Evolutionary conservation across 1,140 invertebrate genomes (phyloP), one percentile per base, ranked within the genome.

Genomic region (Bilobella aurantiaca): DNA sequence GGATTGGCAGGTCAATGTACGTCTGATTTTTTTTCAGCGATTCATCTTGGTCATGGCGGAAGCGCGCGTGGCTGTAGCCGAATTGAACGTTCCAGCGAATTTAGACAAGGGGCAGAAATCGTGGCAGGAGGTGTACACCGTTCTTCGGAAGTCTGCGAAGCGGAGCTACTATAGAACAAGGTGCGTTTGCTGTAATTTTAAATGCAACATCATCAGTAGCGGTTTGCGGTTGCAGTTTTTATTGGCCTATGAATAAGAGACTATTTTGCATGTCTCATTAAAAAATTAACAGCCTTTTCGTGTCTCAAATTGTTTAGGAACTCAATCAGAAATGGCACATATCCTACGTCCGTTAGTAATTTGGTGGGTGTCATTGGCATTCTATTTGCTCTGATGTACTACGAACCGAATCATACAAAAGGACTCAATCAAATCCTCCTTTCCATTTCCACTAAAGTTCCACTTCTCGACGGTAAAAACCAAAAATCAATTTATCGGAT

Each of bases 291-390:
- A 30, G 30, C 25, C 29, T 49, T 46, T 25, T 62, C 21, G 21
- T 59, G n/a, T 37, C 14, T 23, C n/a, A n/a, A n/a, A n/a, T n/a
- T n/a, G n/a, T n/a, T 46, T 69, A 80, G 79, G 66, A 81, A 81
- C 72, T 75, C 78, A 2, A 75, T 81, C 30, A 71, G 76, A 31
- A 81, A 81, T 74, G 79, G 79, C 34, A 75, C 79, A 23, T 81
- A 78, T 78, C 79, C 79, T 28, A 79, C 79, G 0, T 79, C 79
- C 1, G 74, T 78, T 18, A 80, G 77, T 72, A 80, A 81, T 70
- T 71, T 81, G 29, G 73, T 74, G 23, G 71, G 75, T 12, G 73
- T 74, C 1, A 75, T 78, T 58, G n/a, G 73, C 5, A 34, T 75
- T 1, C 69, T 76, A 49, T 68, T 76, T 5, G 57, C 69, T n/a